Conservation (phyloP, 2,888 invertebrate species). For the Platycheirus albimanus region DNA sequence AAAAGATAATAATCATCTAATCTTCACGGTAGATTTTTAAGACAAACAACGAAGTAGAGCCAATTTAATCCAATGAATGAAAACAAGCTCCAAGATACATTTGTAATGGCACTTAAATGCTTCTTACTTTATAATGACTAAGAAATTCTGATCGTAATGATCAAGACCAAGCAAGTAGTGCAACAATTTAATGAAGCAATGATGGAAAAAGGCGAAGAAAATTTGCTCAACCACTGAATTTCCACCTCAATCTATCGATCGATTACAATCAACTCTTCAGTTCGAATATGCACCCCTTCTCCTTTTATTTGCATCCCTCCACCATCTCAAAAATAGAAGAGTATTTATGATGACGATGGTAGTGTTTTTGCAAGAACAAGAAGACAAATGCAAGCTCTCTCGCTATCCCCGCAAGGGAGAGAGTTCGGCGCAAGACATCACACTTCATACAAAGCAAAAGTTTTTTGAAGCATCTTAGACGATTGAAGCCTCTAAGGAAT, state of each 20-base stretch:
- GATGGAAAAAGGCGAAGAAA: too few species aligned
- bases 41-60: too few species aligned
- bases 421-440: too few species aligned
- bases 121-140: slow-evolving; percentile 41
- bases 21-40: too few species aligned
- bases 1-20: too few species aligned
- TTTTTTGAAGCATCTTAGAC: too few species aligned
- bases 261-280: slow-evolving; percentile 57
- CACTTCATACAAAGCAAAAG: too few species aligned
- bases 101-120: slow-evolving; percentile 4
- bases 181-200: slow-evolving; percentile 46
- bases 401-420: slow-evolving; percentile 63
- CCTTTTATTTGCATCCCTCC: neutral
- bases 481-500: slow-evolving; percentile 69
- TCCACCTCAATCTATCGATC: slow-evolving; percentile 38
- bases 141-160: slow-evolving; percentile 48
- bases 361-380: too few species aligned
- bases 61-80: too few species aligned
- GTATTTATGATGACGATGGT: slow-evolving; percentile 54
- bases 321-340: neutral
- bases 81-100: slow-evolving; percentile 31
- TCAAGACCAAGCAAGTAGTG: too few species aligned
- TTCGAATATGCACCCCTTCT: neutral
- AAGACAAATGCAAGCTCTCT: slow-evolving; percentile 34
- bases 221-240: neutral